These are phyloP conservation scores for Chymomyza fuscimana DNA, from an alignment of 2,888 invertebrate genomes.

Conservation along the genomic window DNA sequence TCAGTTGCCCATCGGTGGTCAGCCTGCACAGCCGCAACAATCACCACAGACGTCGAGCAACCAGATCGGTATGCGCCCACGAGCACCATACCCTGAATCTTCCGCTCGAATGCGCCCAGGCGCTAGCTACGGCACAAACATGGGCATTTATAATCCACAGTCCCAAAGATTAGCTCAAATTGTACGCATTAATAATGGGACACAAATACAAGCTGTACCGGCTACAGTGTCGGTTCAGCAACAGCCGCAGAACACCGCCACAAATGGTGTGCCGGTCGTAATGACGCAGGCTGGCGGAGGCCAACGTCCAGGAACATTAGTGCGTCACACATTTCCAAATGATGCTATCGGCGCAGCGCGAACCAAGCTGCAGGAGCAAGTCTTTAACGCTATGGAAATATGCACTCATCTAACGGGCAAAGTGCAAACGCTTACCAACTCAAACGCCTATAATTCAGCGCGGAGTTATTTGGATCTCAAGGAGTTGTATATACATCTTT, in stretches of 20 bases:
- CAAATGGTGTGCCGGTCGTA: conserved; percentile 37
- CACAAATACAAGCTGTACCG: conserved; percentile 38
- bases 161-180: conserved; percentile 48
- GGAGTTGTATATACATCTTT: conserved; percentile 79
- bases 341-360: conserved; percentile 76
- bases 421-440: conserved; percentile 78
- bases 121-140: conserved; percentile 45
- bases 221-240: conserved; percentile 13
- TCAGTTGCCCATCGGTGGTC: conserved; percentile 56
- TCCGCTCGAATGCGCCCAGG: neutral
- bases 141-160: conserved; percentile 62
- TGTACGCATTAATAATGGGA: conserved; percentile 57
- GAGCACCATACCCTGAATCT: neutral
- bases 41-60: conserved; percentile 11
- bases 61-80: neutral
- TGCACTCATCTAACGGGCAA: conserved; percentile 79
- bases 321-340: conserved; percentile 73
- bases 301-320: conserved; percentile 41
- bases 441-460: conserved; percentile 79
- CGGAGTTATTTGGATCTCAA: conserved; percentile 77
- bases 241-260: conserved; percentile 33
- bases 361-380: conserved; percentile 77
- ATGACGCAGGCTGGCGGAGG: conserved; percentile 31
- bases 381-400: conserved; percentile 78
- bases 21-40: conserved; percentile 35